A percentile compares a stretch with the other conserved stretches of the same genome.
Evolutionary conservation across 1,140 invertebrate genomes (phyloP).

Genomic region (Penaeus japonicus): DNA sequence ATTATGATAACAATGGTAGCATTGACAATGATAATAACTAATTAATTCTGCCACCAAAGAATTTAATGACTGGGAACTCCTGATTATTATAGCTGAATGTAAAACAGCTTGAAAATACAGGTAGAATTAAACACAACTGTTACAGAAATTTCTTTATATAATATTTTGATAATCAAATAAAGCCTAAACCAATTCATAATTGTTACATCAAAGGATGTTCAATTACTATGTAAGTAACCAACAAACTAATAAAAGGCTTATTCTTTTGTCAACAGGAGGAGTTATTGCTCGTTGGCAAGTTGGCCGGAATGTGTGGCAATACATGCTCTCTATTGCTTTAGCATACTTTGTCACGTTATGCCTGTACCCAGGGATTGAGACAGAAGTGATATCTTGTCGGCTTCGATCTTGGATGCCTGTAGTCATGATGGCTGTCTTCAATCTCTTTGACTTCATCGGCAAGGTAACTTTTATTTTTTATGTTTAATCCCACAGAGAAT

Average conservation of each 20-base stretch:
- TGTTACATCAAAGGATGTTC: no score
- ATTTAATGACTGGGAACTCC: no score
- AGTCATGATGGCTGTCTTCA: slow-evolving; percentile 87
- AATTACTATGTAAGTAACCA: no score
- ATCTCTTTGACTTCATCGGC: slow-evolving; percentile 83
- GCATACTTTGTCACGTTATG: slow-evolving; percentile 89
- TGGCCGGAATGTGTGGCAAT: slow-evolving; percentile 82
- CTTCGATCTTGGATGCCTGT: slow-evolving; percentile 90
- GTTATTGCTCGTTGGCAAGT: slow-evolving; percentile 77
- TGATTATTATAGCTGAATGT: no score
- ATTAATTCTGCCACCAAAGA: no score
- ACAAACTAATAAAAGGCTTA: neutral
- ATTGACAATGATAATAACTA: no score
- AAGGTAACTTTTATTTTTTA: slow-evolving; percentile 70
- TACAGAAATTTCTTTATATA: no score
- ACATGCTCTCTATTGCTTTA: slow-evolving; percentile 85
- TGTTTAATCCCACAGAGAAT: neutral
- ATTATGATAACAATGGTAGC: no score
- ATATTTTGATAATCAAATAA: no score
- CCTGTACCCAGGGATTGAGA: slow-evolving; percentile 88
- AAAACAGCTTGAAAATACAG: no score
- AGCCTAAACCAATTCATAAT: no score
- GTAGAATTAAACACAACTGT: no score
- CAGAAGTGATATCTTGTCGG: slow-evolving; percentile 83
- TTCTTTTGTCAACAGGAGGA: slow-evolving; percentile 69